phyloP scores from a whole-genome alignment of 2,888 invertebrate species.

The Eucera pruinosa region DNA sequence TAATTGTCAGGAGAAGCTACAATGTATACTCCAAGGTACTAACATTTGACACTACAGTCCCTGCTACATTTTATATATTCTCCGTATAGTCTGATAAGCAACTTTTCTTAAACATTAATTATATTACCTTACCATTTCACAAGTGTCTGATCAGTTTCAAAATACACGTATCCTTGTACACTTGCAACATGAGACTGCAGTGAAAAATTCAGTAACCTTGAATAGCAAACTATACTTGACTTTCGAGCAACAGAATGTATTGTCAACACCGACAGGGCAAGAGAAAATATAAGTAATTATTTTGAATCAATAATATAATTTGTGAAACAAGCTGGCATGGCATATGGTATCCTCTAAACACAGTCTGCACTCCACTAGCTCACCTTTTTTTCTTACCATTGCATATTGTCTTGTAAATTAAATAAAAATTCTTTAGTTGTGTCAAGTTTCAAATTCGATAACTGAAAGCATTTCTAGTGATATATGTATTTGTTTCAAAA shows the following conservation, averaged over 20 bases:
- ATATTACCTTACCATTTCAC: conserved; percentile 16
- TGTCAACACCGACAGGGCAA: conserved; percentile 80
- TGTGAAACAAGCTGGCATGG: conserved; percentile 82
- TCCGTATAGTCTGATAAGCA: background rate
- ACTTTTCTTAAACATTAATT: conserved; percentile 6
- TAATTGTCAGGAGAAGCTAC: conserved; percentile 67
- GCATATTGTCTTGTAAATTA: conserved; percentile 79
- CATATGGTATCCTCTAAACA: conserved; percentile 84
- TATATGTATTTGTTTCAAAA: conserved; percentile 43
- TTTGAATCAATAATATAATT: conserved; percentile 74
- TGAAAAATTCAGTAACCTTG: conserved; percentile 70
- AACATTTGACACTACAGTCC: conserved; percentile 74
- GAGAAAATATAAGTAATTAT: conserved; percentile 81
- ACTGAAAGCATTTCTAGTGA: conserved; percentile 14
- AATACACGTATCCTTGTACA: conserved; percentile 22
- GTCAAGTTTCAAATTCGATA: conserved; percentile 75
- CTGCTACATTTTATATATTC: conserved; percentile 14
- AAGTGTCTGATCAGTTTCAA: conserved; percentile 10
- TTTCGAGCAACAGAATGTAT: conserved; percentile 79
- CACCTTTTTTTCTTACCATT: conserved; percentile 82
- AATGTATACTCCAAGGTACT: conserved; percentile 70
- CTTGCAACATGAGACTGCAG: conserved; percentile 62
- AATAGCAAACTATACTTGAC: conserved; percentile 71
- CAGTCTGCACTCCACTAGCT: conserved; percentile 85
- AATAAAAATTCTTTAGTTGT: conserved; percentile 76